These are phyloP conservation scores for Parambassis ranga DNA, from an alignment of 2,797 vertebrate genomes.

Conservation along the genomic window DNA sequence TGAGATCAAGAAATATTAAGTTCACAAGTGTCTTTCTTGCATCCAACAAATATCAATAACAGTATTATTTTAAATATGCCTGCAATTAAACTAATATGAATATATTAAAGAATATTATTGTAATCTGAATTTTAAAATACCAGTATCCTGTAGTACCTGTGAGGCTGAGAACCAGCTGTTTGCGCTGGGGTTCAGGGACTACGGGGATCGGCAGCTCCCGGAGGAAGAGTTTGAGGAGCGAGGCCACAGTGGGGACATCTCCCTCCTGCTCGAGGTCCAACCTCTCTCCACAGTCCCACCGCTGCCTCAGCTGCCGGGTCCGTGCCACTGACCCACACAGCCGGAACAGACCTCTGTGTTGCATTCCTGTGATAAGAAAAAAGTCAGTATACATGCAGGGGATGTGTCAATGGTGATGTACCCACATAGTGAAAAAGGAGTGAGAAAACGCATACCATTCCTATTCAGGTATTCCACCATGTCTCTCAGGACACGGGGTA, in stretches of 20 bases:
- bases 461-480: conserved; percentile 83
- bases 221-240: conserved; percentile 85
- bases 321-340: conserved; percentile 77
- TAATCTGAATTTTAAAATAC: neutral
- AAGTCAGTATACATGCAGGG: neutral
- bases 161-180: conserved; percentile 66
- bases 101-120: too few species aligned
- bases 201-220: conserved; percentile 83
- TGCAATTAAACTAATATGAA: neutral
- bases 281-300: conserved; percentile 78
- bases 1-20: neutral
- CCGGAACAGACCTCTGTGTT: conserved; percentile 80
- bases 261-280: conserved; percentile 76
- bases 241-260: conserved; percentile 81
- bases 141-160: conserved; percentile 69
- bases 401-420: neutral
- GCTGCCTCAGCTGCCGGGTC: conserved; percentile 75
- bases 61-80: neutral
- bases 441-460: too few species aligned
- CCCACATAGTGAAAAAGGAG: too few species aligned
- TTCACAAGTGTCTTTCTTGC: neutral
- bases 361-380: conserved; percentile 64
- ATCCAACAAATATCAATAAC: neutral
- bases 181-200: conserved; percentile 75
- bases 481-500: conserved; percentile 78